Percentiles rank a stretch among this genome's conserved stretches.
phyloP scores from a whole-genome alignment of 2,797 vertebrate genomes.

The Manis javanica region DNA sequence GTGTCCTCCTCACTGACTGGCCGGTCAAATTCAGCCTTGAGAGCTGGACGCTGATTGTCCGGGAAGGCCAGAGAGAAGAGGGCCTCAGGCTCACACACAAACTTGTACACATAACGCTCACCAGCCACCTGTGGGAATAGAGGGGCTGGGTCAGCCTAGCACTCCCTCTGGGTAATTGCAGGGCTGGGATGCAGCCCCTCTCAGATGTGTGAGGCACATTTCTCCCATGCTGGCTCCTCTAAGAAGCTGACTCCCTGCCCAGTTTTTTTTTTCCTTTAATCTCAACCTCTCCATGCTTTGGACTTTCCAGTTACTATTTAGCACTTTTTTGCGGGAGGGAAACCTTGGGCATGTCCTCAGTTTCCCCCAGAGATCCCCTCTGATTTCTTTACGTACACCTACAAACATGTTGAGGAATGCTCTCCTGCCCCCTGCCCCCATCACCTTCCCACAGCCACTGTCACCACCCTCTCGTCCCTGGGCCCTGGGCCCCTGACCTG shows the following conservation, averaged over 20 bases:
- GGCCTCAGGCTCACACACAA: constrained; percentile 97
- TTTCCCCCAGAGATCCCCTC: background rate
- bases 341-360: background rate
- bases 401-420: background rate
- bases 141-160: background rate
- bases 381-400: background rate
- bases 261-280: background rate
- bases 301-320: background rate
- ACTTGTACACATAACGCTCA: constrained; percentile 99
- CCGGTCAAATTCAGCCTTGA: constrained; percentile 94
- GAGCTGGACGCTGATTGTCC: constrained; percentile 94
- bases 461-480: background rate
- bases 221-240: constrained; percentile 48
- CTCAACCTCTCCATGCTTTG: background rate
- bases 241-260: background rate
- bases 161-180: background rate
- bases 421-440: background rate
- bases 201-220: constrained; percentile 20
- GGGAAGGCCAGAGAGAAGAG: constrained; percentile 97
- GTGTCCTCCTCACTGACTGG: constrained; percentile 97
- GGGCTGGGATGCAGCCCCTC: too few relatives aligned
- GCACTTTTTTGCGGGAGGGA: background rate
- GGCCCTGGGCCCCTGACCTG: constrained; percentile 73
- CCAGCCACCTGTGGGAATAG: constrained; percentile 92
- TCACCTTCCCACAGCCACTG: background rate